Base-by-base conservation (phyloP, 2,888 invertebrate genomes). In the Danaus chrysippus region DNA sequence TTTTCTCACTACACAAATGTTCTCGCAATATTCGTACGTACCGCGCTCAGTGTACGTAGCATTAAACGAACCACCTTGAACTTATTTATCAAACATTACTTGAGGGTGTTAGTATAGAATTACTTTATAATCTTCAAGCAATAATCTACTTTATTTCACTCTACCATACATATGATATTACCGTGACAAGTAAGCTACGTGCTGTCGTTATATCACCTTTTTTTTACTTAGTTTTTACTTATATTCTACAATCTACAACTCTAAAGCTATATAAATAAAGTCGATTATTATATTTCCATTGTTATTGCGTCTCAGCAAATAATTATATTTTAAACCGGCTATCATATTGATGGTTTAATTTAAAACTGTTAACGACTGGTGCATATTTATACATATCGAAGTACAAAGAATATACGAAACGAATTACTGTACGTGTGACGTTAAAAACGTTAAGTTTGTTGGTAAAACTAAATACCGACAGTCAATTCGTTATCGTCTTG, bases 11-110 rank as follows among this genome's bases (percentile, higher is more conserved):
- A 49, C 15, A 13, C 13, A 44, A 49, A 15, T 15, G 15, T 49
- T 17, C 49, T 49, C 15, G 49, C 10, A 49, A 49, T 17, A 17
- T 17, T 49, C 17, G 10, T 17, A 3, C 6, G 17, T 17, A 10
- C 11, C 17, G 17, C 10, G 17, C n/a, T 17, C 15, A 1, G 17
- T 10, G 49, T 15, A 46, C 46, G n/a, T 46, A 46, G 17, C 49
- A 10, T 49, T 49, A 49, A 17, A 49, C 49, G 49, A 49, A 49
- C 49, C 49, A 49, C 49, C 49, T 49, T 49, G 49, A 49, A 49
- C 49, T 49, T 49, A 49, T 49, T 49, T 17, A 49, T 49, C 17
- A 49, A 49, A 49, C 17, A 49, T 49, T 49, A 49, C 15, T 17
- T 17, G 46, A 49, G 49, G 15, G 17, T 15, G 23, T 49, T 3